A percentile compares a stretch with the other conserved stretches of the same genome.
phyloP scores from a whole-genome alignment of 2,113 vertebrate genomes.

The Coracopsis vasa region DNA sequence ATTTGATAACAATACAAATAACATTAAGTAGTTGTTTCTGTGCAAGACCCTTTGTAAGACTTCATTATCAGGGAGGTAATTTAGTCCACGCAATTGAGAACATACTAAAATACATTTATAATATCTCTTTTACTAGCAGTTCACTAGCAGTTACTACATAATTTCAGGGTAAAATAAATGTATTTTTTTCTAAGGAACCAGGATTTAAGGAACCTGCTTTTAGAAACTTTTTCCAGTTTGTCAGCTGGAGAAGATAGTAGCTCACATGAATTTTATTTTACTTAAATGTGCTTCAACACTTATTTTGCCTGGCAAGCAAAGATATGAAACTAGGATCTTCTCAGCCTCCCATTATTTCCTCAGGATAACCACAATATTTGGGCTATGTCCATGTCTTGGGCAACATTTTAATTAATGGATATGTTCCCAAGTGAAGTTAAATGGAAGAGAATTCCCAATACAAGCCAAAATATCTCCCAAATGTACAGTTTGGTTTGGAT shows the following conservation, averaged over 20 bases:
- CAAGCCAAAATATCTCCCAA: slow-evolving; percentile 46
- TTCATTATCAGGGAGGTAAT: background rate
- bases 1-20: background rate
- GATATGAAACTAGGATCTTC: background rate
- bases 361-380: slow-evolving; percentile 23
- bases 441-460: slow-evolving; percentile 25
- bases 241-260: background rate
- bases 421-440: slow-evolving; percentile 47
- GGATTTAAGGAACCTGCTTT: background rate
- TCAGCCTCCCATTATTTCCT: slow-evolving; percentile 8
- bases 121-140: background rate
- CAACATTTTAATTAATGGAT: slow-evolving; percentile 45
- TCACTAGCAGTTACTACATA: background rate
- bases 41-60: background rate
- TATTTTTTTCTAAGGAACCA: background rate
- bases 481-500: slow-evolving; percentile 28
- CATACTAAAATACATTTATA: background rate
- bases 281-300: slow-evolving; percentile 2
- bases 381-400: slow-evolving; percentile 51
- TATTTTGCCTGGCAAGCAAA: slow-evolving; percentile 17
- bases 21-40: background rate
- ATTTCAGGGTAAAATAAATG: background rate
- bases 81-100: background rate
- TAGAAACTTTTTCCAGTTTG: background rate
- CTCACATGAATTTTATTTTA: background rate